phyloP scores from a whole-genome alignment of 2,888 invertebrate species.

The Tinea pellionella region DNA sequence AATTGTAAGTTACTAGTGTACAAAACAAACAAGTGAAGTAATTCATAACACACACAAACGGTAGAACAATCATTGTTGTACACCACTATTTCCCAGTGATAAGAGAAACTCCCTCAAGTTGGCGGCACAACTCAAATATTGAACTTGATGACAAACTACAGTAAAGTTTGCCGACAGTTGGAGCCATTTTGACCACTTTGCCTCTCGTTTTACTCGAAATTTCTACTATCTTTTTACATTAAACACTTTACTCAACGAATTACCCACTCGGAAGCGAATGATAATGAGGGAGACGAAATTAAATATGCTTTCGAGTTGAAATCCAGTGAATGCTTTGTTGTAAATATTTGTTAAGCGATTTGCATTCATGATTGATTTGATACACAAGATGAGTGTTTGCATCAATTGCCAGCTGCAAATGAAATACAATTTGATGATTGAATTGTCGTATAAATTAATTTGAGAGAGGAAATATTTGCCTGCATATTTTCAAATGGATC shows the following conservation, averaged over 20 bases:
- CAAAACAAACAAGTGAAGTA: not conserved
- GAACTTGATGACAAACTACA: conserved; percentile 50
- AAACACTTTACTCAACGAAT: not conserved
- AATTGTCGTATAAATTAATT: not conserved
- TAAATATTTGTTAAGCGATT: not conserved
- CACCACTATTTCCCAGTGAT: not conserved
- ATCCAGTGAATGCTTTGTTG: not conserved
- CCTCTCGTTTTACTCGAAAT: conserved; percentile 14
- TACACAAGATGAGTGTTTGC: not conserved
- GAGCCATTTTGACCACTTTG: conserved; percentile 17
- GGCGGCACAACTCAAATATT: conserved; percentile 50
- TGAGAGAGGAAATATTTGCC: no score
- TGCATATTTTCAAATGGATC: no score
- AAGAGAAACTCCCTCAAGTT: conserved; percentile 8
- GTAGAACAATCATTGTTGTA: not conserved
- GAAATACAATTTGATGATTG: not conserved
- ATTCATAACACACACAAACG: not conserved
- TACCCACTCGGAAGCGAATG: not conserved
- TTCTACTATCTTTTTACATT: not conserved
- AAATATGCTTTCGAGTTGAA: not conserved
- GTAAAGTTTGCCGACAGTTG: conserved; percentile 17
- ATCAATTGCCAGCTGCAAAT: not conserved
- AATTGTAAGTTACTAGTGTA: not conserved
- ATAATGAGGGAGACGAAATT: not conserved
- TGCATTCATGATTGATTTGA: not conserved